Base-by-base conservation (phyloP, 2,113 vertebrate species). In the Isichthys henryi region DNA sequence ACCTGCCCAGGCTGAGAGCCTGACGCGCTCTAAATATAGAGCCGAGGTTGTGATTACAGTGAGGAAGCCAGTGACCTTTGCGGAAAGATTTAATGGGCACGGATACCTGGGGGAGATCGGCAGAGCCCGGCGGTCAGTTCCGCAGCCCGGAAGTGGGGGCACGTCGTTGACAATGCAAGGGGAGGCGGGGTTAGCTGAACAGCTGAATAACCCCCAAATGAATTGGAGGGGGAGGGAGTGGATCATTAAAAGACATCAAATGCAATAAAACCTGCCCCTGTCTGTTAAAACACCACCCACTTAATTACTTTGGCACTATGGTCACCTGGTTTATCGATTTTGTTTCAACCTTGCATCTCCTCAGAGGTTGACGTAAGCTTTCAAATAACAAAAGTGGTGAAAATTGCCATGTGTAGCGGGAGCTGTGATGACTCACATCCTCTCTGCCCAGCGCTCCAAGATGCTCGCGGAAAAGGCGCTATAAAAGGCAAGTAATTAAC, bases 341-440 rank as follows among this genome's bases (percentile, higher is more conserved):
- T 19, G 13, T 80, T 80, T 43, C 74, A 43, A 80, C 74, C 35
- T 39, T 39, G 15, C 70, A 39, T 77, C 15, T 27, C 62, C 62
- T 43, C 5, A 2, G 35, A 80, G 35, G 43, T 43, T 39, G 74
- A 80, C 35, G 35, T 80, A 84, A 48, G 39, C 39, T 84, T 84
- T 45, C 35, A 84, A 21, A 48, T 48, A n/a, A 82, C 43, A 23
- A 19, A 45, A 82, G 19, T 43, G 77, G 77, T 45, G 77, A 84
- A 84, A 84, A 84, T 84, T 23, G 23, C 45, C 45, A 21, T 48
- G 8, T 39, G 39, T 48, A 10, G 45, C 2, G 3, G 74, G 74
- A 84, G 82, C 43, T n/a, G 19, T 45, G 43, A 82, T 82, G 77
- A 84, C 39, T 84, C 82, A 84, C 82, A 48, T 84, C 82, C 82